These are phyloP conservation scores for Carcharodon carcharias DNA, from an alignment of 2,797 vertebrate genomes.

Conservation along the genomic window DNA sequence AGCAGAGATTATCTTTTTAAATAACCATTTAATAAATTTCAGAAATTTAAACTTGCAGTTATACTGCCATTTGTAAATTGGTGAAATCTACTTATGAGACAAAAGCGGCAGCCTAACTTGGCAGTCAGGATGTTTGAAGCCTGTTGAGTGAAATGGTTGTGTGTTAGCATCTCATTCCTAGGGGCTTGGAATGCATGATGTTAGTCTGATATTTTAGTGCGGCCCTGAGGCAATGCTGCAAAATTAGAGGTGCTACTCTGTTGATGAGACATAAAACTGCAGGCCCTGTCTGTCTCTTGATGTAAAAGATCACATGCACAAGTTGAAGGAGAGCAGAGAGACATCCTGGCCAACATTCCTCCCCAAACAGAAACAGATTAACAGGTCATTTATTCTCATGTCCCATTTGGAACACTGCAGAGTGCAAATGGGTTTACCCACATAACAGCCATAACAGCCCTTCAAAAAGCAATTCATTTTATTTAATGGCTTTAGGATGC, in stretches of 20 bases:
- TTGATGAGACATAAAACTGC: not conserved
- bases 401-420: not conserved
- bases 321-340: not conserved
- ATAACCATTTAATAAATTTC: not conserved
- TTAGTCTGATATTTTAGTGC: not conserved
- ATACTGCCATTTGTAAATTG: not conserved
- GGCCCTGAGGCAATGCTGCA: not conserved
- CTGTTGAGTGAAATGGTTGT: not conserved
- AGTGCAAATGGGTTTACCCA: not conserved
- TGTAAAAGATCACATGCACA: not conserved
- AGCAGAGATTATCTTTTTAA: not conserved
- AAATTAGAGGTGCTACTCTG: not conserved
- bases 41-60: not conserved
- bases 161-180: not conserved
- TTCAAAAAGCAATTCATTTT: not conserved
- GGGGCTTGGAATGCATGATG: not conserved
- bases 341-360: not conserved
- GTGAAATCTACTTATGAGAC: not conserved
- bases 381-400: not conserved
- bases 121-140: not conserved
- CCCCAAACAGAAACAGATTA: not conserved
- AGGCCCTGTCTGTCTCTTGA: not conserved
- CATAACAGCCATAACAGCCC: not conserved
- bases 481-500: not conserved
- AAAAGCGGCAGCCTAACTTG: not conserved